A percentile compares a stretch with the other conserved stretches of the same genome.
phyloP scores from a whole-genome alignment of 1,140 invertebrate species.

The Habropoda laboriosa region DNA sequence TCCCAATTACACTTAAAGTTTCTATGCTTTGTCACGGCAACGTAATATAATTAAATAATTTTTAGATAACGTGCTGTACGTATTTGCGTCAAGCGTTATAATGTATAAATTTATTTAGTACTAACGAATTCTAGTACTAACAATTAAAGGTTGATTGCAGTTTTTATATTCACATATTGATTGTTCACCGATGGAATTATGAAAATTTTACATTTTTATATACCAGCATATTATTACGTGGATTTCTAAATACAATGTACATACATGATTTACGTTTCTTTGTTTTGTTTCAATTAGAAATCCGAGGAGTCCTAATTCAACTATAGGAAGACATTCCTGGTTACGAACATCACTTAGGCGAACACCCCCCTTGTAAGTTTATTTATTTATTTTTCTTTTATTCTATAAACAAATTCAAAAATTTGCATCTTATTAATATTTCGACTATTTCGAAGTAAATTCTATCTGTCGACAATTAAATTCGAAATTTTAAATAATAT shows the following conservation, averaged over 20 bases:
- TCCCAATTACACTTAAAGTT: background rate
- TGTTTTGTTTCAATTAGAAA: constrained; percentile 67
- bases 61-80: background rate
- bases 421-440: background rate
- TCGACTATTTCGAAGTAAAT: background rate
- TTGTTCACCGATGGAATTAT: background rate
- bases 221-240: background rate
- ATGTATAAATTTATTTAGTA: no score
- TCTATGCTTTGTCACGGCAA: background rate
- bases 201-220: background rate
- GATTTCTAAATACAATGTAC: background rate
- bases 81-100: background rate
- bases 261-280: constrained; percentile 6
- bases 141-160: no score
- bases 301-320: constrained; percentile 76
- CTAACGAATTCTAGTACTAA: background rate
- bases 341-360: constrained; percentile 88
- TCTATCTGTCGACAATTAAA: no score
- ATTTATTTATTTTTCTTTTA: background rate
- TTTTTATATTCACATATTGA: no score
- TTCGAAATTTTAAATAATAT: no score
- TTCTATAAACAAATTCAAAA: background rate
- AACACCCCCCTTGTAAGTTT: constrained; percentile 86
- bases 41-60: background rate
- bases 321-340: constrained; percentile 88